Percentiles rank a stretch among this genome's conserved stretches.
phyloP scores from a whole-genome alignment of 2,888 invertebrate species.

The Dryadula phaetusa region DNA sequence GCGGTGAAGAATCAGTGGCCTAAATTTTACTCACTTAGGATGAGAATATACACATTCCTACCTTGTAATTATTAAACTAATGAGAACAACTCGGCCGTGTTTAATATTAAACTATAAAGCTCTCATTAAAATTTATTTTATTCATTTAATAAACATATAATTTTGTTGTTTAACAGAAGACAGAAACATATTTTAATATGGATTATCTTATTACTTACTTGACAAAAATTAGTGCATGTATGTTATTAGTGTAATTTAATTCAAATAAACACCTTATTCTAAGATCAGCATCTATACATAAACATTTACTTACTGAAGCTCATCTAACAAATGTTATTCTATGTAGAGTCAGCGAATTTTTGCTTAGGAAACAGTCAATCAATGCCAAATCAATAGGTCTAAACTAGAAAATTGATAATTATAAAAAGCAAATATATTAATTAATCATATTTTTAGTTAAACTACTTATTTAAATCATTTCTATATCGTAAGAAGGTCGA shows the following conservation, averaged over 20 bases:
- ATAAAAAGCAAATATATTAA: conserved; percentile 14
- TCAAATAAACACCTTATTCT: too few relatives aligned
- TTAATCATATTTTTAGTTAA: conserved; percentile 27
- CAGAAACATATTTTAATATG: too few relatives aligned
- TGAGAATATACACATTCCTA: conserved; percentile 74
- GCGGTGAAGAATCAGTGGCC: conserved; percentile 64
- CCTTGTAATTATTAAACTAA: conserved; percentile 69
- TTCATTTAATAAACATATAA: too few relatives aligned
- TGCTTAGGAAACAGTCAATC: background rate
- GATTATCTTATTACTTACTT: too few relatives aligned
- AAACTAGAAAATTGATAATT: background rate
- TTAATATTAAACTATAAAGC: too few relatives aligned
- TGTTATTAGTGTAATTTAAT: too few relatives aligned
- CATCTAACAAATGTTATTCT: background rate
- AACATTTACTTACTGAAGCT: background rate
- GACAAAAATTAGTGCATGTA: too few relatives aligned
- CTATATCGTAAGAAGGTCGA: conserved; percentile 57
- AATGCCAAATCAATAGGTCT: background rate
- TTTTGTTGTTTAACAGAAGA: too few relatives aligned
- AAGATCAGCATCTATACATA: too few relatives aligned
- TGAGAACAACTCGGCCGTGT: too few relatives aligned
- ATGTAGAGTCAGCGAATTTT: background rate
- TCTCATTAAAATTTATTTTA: background rate
- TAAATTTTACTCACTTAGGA: conserved; percentile 81
- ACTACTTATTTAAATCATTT: conserved; percentile 31